These are phyloP conservation scores for Torymus tubicola DNA, from an alignment of 2,888 invertebrate species.

Conservation along the genomic window DNA sequence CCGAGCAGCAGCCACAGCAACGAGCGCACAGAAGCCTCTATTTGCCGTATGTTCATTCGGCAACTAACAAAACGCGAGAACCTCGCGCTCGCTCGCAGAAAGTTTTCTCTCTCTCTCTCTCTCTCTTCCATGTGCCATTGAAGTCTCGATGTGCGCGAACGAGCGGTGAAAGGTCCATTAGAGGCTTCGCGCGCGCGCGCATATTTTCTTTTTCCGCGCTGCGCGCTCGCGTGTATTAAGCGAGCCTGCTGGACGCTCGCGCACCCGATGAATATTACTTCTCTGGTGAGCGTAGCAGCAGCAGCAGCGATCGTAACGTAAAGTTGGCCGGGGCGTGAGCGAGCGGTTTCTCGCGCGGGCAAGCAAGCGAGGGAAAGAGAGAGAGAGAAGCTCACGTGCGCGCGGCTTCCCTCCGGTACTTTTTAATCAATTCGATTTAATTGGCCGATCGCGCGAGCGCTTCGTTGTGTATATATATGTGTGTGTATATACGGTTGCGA, in stretches of 20 bases:
- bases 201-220: conserved; percentile 44
- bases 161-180: conserved; percentile 56
- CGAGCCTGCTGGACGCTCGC: conserved; percentile 30
- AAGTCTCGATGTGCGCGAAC: conserved; percentile 18
- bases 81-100: conserved; percentile 6
- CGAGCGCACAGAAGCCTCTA: conserved; percentile 18
- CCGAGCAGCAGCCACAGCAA: background rate
- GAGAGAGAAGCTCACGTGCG: too few relatives aligned
- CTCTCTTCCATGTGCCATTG: conserved; percentile 27
- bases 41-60: conserved; percentile 47
- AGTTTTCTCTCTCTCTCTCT: conserved; percentile 22
- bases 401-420: conserved; percentile 19
- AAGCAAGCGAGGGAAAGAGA: background rate
- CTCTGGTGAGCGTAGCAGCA: background rate
- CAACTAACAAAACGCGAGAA: conserved; percentile 30
- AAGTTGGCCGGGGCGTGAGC: conserved; percentile 24
- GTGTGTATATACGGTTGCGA: too few relatives aligned
- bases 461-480: too few relatives aligned
- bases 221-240: conserved; percentile 9
- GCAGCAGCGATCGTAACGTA: conserved; percentile 28
- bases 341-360: background rate
- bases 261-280: conserved; percentile 44
- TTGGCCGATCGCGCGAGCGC: conserved; percentile 30
- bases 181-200: conserved; percentile 16
- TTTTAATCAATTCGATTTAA: conserved; percentile 48